phyloP scores from a whole-genome alignment of 2,113 vertebrate genomes.

The Regulus satrapa region DNA sequence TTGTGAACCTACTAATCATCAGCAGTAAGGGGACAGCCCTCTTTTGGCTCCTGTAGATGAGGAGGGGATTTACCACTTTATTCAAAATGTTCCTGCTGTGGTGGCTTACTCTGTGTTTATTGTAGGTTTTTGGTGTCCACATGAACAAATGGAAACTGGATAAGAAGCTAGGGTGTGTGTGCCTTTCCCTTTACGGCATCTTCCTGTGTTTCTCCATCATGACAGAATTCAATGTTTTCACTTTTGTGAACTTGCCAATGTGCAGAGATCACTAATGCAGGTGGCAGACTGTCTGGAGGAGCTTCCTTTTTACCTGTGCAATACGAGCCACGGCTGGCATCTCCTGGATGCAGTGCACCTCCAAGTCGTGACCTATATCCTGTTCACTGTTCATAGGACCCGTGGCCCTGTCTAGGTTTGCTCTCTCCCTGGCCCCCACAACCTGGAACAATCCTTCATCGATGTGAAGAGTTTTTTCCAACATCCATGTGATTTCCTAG shows the following conservation, averaged over 20 bases:
- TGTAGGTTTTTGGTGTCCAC: slow-evolving; percentile 91
- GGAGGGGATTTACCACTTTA: not conserved
- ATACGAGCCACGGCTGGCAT: slow-evolving; percentile 69
- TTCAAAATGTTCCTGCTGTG: not conserved
- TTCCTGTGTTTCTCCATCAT: slow-evolving; percentile 99
- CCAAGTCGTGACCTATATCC: slow-evolving; percentile 25
- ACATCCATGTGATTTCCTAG: slow-evolving; percentile 63
- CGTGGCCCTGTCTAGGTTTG: slow-evolving; percentile 5
- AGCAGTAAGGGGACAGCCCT: not conserved
- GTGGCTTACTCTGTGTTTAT: slow-evolving; percentile 27
- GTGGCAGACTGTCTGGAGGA: slow-evolving; percentile 46
- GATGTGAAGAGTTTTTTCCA: slow-evolving; percentile 66
- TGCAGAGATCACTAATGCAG: slow-evolving; percentile 83
- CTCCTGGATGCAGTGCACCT: slow-evolving; percentile 31
- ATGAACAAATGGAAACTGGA: slow-evolving; percentile 96
- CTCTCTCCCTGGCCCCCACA: not conserved
- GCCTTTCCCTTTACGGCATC: slow-evolving; percentile 89
- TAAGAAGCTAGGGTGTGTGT: slow-evolving; percentile 86
- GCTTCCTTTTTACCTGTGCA: slow-evolving; percentile 76
- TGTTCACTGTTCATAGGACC: slow-evolving; percentile 53
- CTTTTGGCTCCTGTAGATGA: not conserved
- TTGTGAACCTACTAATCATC: not conserved
- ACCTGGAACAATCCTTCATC: slow-evolving; percentile 63
- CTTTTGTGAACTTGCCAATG: slow-evolving; percentile 97
- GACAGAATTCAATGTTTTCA: slow-evolving; percentile 99